Evolutionary conservation across 2,113 vertebrate genomes (phyloP), one percentile per base, ranked within the genome.

Genomic region (Cochlearius cochlearius): DNA sequence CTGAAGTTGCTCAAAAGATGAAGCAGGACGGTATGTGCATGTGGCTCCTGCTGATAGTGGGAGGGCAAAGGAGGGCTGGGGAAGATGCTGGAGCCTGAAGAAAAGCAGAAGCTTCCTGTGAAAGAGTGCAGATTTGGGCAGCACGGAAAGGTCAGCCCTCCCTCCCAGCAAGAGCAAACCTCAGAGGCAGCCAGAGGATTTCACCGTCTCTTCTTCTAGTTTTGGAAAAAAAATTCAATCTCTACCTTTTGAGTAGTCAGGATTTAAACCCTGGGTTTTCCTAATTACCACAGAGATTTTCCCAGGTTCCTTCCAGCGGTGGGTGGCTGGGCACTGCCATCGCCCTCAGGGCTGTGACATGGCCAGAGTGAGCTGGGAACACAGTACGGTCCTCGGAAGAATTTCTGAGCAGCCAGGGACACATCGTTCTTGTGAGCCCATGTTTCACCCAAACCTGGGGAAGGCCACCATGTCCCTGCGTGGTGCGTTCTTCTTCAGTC

Each of bases 61-160:
- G 82, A 93, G 83, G 59, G 62, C 62, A 75, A 41, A 66, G 78
- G 50, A 93, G 85, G 53, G 38, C 68, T 88, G 60, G 87, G 72
- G 12, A 79, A 85, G 78, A 66, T 82, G 83, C 79, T 78, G 82
- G 41, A 49, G 71, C 49, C 60, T 93, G 94, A 97, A 43, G 93
- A 88, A 96, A 95, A 97, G 77, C 96, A 96, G 96, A 77, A 91
- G 50, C 90, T 64, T 89, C 91, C 82, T 92, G 88, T 86, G 88
- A 72, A 85, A 87, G 50, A 80, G 19, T 15, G 32, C 66, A 97
- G 88, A 49, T 69, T 62, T 49, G 55, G 92, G 73, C 73, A 85
- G 80, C 15, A 4, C 1, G 1, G 83, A 59, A 67, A 82, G 93
- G 83, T 83, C 96, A 95, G 80, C 43, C 83, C 93, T 91, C 69